These are phyloP conservation scores for Arothron firmamentum DNA, from an alignment of 2,113 vertebrate species.

Conservation along the genomic window DNA sequence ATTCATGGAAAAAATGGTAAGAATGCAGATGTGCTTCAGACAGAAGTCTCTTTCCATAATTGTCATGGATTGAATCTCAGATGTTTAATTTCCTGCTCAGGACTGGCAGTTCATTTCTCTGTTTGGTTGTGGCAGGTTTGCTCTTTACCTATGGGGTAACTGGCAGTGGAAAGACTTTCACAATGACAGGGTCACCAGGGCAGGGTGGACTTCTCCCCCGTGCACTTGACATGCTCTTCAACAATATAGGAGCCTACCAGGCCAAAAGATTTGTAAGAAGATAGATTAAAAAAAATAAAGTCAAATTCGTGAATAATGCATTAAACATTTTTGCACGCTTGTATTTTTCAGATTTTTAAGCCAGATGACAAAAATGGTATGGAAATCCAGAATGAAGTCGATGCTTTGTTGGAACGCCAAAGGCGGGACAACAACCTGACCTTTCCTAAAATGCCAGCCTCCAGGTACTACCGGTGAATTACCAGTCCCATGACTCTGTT, in stretches of 20 bases:
- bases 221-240: conserved; percentile 93
- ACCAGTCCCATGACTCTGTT: background rate
- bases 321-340: background rate
- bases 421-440: conserved; percentile 79
- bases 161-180: conserved; percentile 94
- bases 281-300: background rate
- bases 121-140: conserved; percentile 75
- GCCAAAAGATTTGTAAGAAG: conserved; percentile 88
- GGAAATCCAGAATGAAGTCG: conserved; percentile 89
- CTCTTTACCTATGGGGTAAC: conserved; percentile 96
- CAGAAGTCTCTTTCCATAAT: background rate
- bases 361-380: conserved; percentile 93
- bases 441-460: conserved; percentile 76
- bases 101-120: background rate
- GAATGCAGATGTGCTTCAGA: background rate
- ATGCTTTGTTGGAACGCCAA: conserved; percentile 90
- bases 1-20: conserved; percentile 91
- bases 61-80: background rate
- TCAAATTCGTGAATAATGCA: background rate
- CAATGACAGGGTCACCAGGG: conserved; percentile 93
- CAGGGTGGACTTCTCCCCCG: conserved; percentile 91
- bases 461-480: conserved; percentile 68
- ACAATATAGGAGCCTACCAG: conserved; percentile 87
- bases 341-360: conserved; percentile 86
- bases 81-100: background rate